phyloP scores from a whole-genome alignment of 2,888 invertebrate genomes.

The Ormyrus labotus region DNA sequence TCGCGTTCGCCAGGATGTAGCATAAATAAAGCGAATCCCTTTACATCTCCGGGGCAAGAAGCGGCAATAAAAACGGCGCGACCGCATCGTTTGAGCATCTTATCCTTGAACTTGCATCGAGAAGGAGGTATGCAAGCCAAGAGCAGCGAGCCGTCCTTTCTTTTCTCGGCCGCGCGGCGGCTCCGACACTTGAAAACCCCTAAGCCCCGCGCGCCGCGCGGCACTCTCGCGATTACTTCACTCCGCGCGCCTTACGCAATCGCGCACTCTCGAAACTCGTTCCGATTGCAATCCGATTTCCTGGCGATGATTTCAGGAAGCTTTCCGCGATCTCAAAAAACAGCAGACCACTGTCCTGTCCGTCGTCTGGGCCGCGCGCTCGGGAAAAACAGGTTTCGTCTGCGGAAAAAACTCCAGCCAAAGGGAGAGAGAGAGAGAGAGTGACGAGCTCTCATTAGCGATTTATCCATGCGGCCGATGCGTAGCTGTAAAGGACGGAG shows the following conservation, averaged over 20 bases:
- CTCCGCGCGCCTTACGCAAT: slow-evolving; percentile 15
- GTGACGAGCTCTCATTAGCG: slow-evolving; percentile 34
- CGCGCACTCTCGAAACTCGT: background rate
- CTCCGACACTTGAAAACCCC: background rate
- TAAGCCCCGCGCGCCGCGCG: background rate
- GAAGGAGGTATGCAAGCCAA: no score
- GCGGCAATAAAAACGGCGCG: background rate
- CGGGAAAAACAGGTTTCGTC: no score
- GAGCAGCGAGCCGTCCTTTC: no score
- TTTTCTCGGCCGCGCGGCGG: no score
- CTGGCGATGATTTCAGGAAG: background rate
- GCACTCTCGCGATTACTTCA: background rate
- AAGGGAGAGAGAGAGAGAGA: background rate
- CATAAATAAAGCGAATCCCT: no score
- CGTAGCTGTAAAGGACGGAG: background rate
- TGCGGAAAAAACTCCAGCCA: no score
- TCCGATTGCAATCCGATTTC: slow-evolving; percentile 18
- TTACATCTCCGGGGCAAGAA: background rate
- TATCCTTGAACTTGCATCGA: no score
- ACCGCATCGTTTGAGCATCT: background rate
- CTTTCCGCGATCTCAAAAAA: background rate
- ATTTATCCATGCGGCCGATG: slow-evolving; percentile 2
- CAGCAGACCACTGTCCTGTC: background rate
- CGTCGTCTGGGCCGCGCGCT: no score
- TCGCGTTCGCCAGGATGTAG: no score